A percentile compares a stretch with the other conserved stretches of the same genome.
Conservation (phyloP, 2,113 vertebrate species). For the Apus apus region DNA sequence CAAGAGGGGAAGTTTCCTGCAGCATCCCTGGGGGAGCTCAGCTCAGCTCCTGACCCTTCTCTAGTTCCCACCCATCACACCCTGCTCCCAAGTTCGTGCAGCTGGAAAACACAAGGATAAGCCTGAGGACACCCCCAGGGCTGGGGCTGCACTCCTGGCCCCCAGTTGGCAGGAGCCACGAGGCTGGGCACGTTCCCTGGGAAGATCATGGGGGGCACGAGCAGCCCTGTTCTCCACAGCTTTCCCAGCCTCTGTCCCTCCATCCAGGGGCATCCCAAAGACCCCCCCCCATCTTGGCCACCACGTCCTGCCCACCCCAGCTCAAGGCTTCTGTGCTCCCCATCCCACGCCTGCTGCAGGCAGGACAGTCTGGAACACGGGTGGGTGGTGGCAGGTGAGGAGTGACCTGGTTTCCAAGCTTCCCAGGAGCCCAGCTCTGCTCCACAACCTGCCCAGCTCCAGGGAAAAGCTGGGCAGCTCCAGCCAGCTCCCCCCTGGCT, state of each 20-base stretch:
- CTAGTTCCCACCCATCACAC: not conserved
- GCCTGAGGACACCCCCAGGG: not conserved
- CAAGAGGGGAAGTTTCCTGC: rapidly evolving
- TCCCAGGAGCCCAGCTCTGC: not conserved
- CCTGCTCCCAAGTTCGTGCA: rapidly evolving
- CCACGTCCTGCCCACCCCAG: too few relatives aligned
- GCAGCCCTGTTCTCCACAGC: too few relatives aligned
- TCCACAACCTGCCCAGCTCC: not conserved
- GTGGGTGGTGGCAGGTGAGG: not conserved
- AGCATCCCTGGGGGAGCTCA: not conserved
- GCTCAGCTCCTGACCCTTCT: not conserved
- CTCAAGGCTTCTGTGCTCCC: too few relatives aligned
- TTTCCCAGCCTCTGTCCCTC: too few relatives aligned
- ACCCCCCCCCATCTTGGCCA: too few relatives aligned
- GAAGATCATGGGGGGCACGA: too few relatives aligned
- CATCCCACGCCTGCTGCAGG: too few relatives aligned
- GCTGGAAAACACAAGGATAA: rapidly evolving
- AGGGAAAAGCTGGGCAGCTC: not conserved
- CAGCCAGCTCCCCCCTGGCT: not conserved
- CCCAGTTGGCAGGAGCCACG: too few relatives aligned
- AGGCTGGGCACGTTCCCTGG: too few relatives aligned
- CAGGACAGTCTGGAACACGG: rapidly evolving
- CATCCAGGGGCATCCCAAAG: not conserved
- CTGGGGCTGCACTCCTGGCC: too few relatives aligned
- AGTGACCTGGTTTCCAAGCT: not conserved